Base-by-base conservation (phyloP, 2,888 invertebrate species). In the Aphrophora alni region DNA sequence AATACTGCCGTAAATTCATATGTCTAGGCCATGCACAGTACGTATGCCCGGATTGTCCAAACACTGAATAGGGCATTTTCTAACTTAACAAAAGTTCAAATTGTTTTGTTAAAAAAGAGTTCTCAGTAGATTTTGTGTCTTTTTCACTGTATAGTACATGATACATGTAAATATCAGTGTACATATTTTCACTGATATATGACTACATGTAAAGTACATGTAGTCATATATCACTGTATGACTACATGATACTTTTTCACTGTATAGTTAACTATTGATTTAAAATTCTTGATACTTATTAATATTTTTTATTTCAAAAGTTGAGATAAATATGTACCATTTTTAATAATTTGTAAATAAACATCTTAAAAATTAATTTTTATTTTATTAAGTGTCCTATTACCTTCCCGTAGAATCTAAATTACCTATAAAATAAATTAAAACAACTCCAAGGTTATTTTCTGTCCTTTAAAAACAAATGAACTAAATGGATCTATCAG, bases 261-360 rank as follows among this genome's bases (percentile, higher is more conserved):
- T 7, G 14, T 7, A 68, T 7, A 68, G 14, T 68, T 68, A 68
- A 68, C 68, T 68, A 68, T 68, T 7, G 14, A 5, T 68, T 68
- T n/a, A 12, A 7, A 68, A 68, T 68, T 24, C 14, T 68, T 68
- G 68, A 24, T 68, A 68, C 4, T 7, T 68, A 7, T 3, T 68
- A 86, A 21, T 85, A 85, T 72, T 7, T 7, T 8, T 72, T 8
- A 14, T 7, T 72, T 72, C 4, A n/a, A 72, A 28, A 28, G 5
- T 26, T 72, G 21, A 28, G 5, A 72, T 26, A 26, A 72, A 72
- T 27, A 27, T 8, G 26, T 72, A 14, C 3, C 72, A 72, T 27
- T 27, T 72, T 72, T 72, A 8, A 24, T 7, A 27, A n/a, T 10
- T 27, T 26, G 68, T 68, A 86, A 85, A 85, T 72, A n/a, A n/a